Evolutionary conservation across 2,113 vertebrate genomes (phyloP).

Genomic region (Synchiropus splendidus): DNA sequence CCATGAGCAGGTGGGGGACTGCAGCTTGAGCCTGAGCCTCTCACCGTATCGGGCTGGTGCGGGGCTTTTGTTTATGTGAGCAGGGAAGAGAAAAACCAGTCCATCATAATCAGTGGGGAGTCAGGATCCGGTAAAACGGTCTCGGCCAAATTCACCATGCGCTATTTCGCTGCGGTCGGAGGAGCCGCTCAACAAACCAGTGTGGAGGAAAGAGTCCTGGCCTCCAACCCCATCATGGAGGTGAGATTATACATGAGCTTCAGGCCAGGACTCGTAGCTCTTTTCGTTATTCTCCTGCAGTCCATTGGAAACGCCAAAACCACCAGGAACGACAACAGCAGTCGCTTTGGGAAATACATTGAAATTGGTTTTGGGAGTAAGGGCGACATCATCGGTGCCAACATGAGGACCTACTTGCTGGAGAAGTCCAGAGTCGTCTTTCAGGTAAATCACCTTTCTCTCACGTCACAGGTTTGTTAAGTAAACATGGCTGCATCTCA

Average conservation of each 20-base stretch:
- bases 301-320: slow-evolving; percentile 77
- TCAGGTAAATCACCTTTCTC: slow-evolving; percentile 49
- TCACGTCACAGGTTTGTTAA: not conserved
- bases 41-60: no score
- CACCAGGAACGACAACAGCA: slow-evolving; percentile 75
- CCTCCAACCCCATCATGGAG: slow-evolving; percentile 74
- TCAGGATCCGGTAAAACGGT: slow-evolving; percentile 72
- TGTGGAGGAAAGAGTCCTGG: slow-evolving; percentile 67
- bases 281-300: slow-evolving; percentile 31
- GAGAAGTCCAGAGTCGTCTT: slow-evolving; percentile 77
- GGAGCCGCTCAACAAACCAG: slow-evolving; percentile 68
- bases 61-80: not conserved
- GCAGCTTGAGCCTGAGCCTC: no score
- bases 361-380: slow-evolving; percentile 66
- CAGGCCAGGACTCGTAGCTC: not conserved
- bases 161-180: slow-evolving; percentile 72
- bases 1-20: slow-evolving; percentile 67
- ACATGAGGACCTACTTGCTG: slow-evolving; percentile 73
- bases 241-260: no score
- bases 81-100: slow-evolving; percentile 72
- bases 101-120: slow-evolving; percentile 74
- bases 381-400: slow-evolving; percentile 64
- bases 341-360: slow-evolving; percentile 75
- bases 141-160: slow-evolving; percentile 71
- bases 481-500: slow-evolving; percentile 8